These are phyloP conservation scores for Cyanoliseus patagonus DNA, from an alignment of 2,113 vertebrate species.

Conservation along the genomic window DNA sequence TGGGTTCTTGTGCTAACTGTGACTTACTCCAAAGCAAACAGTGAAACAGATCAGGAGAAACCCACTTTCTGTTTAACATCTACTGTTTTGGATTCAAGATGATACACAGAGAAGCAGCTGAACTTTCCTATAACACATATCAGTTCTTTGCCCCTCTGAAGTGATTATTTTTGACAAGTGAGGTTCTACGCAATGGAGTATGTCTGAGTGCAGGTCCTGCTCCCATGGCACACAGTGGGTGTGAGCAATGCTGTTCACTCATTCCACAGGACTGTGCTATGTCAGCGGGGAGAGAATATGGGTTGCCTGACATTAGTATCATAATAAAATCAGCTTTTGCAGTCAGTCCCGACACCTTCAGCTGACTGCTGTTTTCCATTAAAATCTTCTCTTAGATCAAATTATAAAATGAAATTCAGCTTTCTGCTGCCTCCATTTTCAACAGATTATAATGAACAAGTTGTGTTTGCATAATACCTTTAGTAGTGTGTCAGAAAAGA, in stretches of 20 bases:
- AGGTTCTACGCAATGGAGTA: background rate
- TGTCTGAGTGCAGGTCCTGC: background rate
- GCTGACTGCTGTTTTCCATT: slow-evolving; percentile 34
- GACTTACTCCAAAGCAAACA: no score
- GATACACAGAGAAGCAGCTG: background rate
- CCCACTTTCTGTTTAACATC: rapidly evolving
- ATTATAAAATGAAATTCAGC: background rate
- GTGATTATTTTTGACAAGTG: background rate
- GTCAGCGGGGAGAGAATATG: background rate
- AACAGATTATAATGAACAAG: slow-evolving; percentile 31
- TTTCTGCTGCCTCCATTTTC: slow-evolving; percentile 53
- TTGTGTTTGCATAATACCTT: slow-evolving; percentile 33
- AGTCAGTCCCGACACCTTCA: background rate
- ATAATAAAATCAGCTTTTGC: slow-evolving; percentile 10
- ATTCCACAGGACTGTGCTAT: background rate
- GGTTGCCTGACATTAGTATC: background rate
- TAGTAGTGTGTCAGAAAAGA: slow-evolving; percentile 41
- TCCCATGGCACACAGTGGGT: background rate
- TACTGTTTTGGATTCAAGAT: background rate
- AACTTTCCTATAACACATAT: rapidly evolving
- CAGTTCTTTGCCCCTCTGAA: background rate
- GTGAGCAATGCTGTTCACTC: background rate
- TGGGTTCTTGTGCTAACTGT: background rate
- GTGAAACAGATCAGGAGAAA: background rate
- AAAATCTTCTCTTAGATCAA: slow-evolving; percentile 48